phyloP scores from a whole-genome alignment of 2,888 invertebrate genomes.

The Andrena bicolor region DNA sequence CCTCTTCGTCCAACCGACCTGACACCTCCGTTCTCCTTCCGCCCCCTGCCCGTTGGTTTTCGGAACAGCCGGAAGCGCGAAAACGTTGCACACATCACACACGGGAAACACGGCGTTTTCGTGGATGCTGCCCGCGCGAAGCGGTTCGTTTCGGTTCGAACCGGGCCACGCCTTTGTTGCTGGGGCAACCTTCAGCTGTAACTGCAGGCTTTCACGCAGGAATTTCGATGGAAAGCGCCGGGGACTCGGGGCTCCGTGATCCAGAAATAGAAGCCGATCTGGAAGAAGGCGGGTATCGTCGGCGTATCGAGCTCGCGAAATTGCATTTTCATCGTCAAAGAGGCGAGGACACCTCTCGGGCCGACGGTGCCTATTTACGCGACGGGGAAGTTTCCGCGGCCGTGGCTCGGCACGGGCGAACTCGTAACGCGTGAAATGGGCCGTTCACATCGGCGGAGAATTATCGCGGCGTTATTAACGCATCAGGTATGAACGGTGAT shows the following conservation, averaged over 20 bases:
- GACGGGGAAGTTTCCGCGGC: background rate
- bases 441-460: conserved; percentile 40
- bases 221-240: background rate
- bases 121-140: conserved; percentile 24
- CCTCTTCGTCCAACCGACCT: conserved; percentile 25
- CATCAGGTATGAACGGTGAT: conserved; percentile 29
- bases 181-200: background rate
- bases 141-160: conserved; percentile 28
- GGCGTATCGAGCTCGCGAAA: background rate
- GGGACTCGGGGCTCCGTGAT: background rate
- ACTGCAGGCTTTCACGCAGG: background rate
- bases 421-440: conserved; percentile 53
- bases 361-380: background rate
- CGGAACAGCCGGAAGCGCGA: conserved; percentile 41
- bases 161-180: conserved; percentile 49
- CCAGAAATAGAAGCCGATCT: background rate
- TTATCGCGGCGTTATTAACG: conserved; percentile 64
- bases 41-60: conserved; percentile 11
- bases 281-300: background rate
- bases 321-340: background rate
- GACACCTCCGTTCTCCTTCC: conserved; percentile 21
- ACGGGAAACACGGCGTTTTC: conserved; percentile 15
- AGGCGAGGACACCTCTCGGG: background rate
- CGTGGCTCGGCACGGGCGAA: background rate
- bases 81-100: conserved; percentile 19